Evolutionary conservation across 2,797 vertebrate species (phyloP).

Genomic region (Bradypodion pumilum): DNA sequence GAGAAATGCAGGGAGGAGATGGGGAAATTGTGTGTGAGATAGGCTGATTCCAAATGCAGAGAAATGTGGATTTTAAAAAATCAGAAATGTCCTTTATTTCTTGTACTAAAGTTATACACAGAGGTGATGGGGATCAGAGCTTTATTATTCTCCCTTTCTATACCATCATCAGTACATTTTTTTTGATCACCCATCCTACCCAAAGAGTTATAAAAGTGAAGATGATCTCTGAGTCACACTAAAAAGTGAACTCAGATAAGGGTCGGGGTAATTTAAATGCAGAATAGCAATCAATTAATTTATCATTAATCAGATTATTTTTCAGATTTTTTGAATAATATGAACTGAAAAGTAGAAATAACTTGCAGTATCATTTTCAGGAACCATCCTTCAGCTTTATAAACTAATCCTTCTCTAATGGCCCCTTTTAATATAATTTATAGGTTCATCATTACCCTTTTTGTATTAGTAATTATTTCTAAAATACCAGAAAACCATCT

Average conservation of each 20-base stretch:
- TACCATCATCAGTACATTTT: not conserved
- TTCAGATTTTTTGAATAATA: conserved; percentile 83
- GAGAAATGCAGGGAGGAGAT: not conserved
- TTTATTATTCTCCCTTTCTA: conserved; percentile 22
- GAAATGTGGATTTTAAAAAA: not conserved
- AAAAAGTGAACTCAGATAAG: conserved; percentile 57
- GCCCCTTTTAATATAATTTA: conserved; percentile 97
- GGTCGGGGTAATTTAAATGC: conserved; percentile 69
- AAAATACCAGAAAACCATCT: conserved; percentile 99
- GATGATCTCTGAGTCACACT: conserved; percentile 7
- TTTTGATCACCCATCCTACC: not conserved
- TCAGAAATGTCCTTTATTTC: not conserved
- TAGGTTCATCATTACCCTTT: conserved; percentile 98
- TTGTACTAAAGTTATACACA: conserved; percentile 31
- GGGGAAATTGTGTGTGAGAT: not conserved
- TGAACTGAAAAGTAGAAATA: conserved; percentile 84
- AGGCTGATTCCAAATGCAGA: not conserved
- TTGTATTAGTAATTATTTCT: conserved; percentile 99
- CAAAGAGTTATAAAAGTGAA: conserved; percentile 39
- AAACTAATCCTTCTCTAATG: conserved; percentile 97
- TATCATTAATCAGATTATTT: conserved; percentile 88
- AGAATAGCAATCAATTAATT: conserved; percentile 84
- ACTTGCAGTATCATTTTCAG: conserved; percentile 88
- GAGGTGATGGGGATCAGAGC: not conserved
- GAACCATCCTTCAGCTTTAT: conserved; percentile 93